Percentiles rank a stretch among this genome's conserved stretches.
phyloP scores from a whole-genome alignment of 2,797 vertebrate species.

The Pseudomugil tenellus region DNA sequence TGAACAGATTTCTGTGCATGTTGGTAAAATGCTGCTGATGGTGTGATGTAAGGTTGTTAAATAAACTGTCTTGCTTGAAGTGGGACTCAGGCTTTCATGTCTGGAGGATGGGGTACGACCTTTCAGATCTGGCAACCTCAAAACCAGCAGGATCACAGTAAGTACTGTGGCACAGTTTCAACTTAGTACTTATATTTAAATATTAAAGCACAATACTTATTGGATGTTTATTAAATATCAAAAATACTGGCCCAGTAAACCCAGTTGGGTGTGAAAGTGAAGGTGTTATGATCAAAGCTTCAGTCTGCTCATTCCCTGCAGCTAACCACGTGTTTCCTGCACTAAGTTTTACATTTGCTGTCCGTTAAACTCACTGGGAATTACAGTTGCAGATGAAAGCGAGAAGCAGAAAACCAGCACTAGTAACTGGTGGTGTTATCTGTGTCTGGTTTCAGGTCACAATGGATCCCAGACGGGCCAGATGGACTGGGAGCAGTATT shows the following conservation, averaged over 20 bases:
- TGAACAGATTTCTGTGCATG: neutral
- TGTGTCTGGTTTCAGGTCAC: slow-evolving; percentile 81
- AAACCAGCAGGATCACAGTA: slow-evolving; percentile 94
- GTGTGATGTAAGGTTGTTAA: neutral
- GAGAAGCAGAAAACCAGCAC: slow-evolving; percentile 35
- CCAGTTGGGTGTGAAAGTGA: neutral
- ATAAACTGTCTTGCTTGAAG: slow-evolving; percentile 68
- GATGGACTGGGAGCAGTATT: slow-evolving; percentile 84
- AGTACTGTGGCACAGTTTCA: too few relatives aligned
- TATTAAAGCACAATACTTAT: neutral
- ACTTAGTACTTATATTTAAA: neutral
- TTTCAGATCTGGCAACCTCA: slow-evolving; percentile 98
- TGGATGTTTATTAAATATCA: neutral
- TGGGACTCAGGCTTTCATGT: slow-evolving; percentile 93
- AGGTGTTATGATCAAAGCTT: slow-evolving; percentile 9
- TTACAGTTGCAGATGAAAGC: slow-evolving; percentile 33
- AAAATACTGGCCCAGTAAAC: neutral
- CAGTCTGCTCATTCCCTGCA: slow-evolving; percentile 21
- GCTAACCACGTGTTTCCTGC: slow-evolving; percentile 50
- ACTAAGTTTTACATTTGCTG: slow-evolving; percentile 30
- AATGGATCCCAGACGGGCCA: slow-evolving; percentile 81
- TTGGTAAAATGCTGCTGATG: neutral
- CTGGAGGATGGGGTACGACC: slow-evolving; percentile 94
- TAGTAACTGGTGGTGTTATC: slow-evolving; percentile 63
- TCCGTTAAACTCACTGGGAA: slow-evolving; percentile 54